Conservation (phyloP, 2,888 invertebrate species). For the Gymnosoma rotundatum region DNA sequence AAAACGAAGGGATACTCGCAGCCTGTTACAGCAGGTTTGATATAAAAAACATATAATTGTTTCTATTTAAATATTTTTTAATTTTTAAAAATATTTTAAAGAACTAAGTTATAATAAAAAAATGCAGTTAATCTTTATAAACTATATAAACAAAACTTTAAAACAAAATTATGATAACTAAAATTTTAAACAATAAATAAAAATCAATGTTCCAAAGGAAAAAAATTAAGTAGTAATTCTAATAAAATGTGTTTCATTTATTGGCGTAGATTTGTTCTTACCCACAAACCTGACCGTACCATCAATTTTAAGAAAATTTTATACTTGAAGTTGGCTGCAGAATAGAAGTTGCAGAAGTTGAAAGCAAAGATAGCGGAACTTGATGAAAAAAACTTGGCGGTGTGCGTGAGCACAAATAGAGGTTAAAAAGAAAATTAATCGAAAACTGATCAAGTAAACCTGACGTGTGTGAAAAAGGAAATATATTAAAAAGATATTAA, state of each 20-base stretch:
- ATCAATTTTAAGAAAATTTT: too few relatives aligned
- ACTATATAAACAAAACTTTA: too few relatives aligned
- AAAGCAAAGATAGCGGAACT: too few relatives aligned
- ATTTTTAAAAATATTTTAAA: constrained; percentile 19
- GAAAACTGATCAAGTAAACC: too few relatives aligned
- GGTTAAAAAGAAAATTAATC: too few relatives aligned
- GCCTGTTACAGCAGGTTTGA: constrained; percentile 38
- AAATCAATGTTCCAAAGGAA: constrained; percentile 44
- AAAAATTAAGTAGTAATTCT: constrained; percentile 15
- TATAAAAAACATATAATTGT: constrained; percentile 7
- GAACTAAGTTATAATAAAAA: background rate
- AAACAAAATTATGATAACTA: background rate
- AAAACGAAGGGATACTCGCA: constrained; percentile 48
- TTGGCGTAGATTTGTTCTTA: background rate
- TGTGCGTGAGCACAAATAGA: too few relatives aligned
- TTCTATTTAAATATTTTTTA: constrained; percentile 30
- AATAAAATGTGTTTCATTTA: background rate
- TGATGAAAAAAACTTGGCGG: too few relatives aligned
- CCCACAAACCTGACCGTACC: too few relatives aligned
- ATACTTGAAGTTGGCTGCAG: too few relatives aligned
- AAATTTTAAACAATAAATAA: constrained; percentile 3
- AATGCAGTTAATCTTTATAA: constrained; percentile 38
- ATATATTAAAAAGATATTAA: too few relatives aligned
- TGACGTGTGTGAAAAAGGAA: too few relatives aligned
- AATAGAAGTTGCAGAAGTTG: too few relatives aligned